Conservation (phyloP, 2,797 vertebrate species). For the Manis crassicaudata region DNA sequence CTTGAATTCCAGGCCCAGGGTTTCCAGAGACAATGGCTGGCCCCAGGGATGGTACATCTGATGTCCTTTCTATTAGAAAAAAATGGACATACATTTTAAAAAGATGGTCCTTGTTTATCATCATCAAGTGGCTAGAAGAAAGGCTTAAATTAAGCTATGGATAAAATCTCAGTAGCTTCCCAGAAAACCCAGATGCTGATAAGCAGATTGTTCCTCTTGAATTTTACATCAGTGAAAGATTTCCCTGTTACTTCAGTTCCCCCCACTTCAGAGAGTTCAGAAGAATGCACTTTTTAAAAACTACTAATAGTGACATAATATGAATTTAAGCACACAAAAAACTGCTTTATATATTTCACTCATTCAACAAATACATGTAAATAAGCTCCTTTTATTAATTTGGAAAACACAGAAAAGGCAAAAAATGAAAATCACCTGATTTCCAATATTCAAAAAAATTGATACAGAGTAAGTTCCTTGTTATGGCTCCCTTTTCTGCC, state of each 20-base stretch:
- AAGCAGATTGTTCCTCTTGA: background rate
- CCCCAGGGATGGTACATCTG: constrained; percentile 91
- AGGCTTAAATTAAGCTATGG: background rate
- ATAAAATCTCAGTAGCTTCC: background rate
- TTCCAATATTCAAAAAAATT: background rate
- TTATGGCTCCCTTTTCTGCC: background rate
- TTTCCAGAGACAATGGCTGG: constrained; percentile 88
- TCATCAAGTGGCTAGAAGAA: background rate
- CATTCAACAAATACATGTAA: background rate
- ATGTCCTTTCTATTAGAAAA: constrained; percentile 88
- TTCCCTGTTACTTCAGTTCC: background rate
- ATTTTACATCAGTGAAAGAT: background rate
- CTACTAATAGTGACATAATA: background rate
- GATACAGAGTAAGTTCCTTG: background rate
- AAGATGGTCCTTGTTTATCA: background rate
- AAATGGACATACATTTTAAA: background rate
- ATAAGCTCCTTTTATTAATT: background rate
- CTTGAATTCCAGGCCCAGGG: constrained; percentile 79
- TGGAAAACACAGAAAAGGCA: background rate
- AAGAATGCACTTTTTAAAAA: constrained; percentile 31
- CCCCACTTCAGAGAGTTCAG: background rate
- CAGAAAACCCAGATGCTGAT: constrained; percentile 20
- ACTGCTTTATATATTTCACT: background rate
- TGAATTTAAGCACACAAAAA: background rate
- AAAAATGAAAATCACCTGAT: background rate